A percentile compares a stretch with the other conserved stretches of the same genome.
Evolutionary conservation across 2,888 invertebrate species (phyloP).

Genomic region (Heterodera filipjevi): DNA sequence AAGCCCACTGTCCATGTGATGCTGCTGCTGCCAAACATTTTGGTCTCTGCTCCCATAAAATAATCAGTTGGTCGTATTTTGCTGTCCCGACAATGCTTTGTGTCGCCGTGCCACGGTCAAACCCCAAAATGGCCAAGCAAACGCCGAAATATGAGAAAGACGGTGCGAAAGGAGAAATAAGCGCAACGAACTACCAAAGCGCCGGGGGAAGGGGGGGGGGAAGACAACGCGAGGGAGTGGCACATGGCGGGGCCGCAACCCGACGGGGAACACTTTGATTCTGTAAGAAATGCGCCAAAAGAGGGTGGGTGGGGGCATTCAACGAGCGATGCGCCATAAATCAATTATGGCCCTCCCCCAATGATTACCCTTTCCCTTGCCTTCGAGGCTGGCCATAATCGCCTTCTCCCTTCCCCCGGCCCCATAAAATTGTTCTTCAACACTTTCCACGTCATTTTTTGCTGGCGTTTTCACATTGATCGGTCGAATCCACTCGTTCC

Average conservation of each 20-base stretch:
- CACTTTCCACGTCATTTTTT: no score
- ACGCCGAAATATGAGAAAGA: slow-evolving; percentile 1
- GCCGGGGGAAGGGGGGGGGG: not conserved
- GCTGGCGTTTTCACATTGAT: no score
- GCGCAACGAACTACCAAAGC: no score
- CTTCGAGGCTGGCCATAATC: not conserved
- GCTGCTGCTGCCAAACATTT: not conserved
- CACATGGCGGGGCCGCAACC: no score
- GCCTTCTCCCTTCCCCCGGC: not conserved
- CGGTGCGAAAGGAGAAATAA: not conserved
- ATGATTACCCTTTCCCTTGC: not conserved
- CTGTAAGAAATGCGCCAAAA: not conserved
- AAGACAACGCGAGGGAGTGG: not conserved
- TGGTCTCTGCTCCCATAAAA: not conserved
- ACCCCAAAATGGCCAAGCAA: not conserved
- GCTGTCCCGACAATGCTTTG: slow-evolving; percentile 1
- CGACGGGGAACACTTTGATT: not conserved
- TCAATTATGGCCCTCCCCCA: not conserved
- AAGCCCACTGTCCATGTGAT: no score
- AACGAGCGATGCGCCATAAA: not conserved
- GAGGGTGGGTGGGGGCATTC: no score
- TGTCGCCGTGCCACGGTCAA: not conserved
- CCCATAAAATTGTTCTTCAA: not conserved
- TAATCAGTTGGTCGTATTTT: not conserved
- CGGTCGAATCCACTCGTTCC: no score